These are phyloP conservation scores for Apolygus lucorum DNA, from an alignment of 1,140 invertebrate genomes.

Conservation along the genomic window DNA sequence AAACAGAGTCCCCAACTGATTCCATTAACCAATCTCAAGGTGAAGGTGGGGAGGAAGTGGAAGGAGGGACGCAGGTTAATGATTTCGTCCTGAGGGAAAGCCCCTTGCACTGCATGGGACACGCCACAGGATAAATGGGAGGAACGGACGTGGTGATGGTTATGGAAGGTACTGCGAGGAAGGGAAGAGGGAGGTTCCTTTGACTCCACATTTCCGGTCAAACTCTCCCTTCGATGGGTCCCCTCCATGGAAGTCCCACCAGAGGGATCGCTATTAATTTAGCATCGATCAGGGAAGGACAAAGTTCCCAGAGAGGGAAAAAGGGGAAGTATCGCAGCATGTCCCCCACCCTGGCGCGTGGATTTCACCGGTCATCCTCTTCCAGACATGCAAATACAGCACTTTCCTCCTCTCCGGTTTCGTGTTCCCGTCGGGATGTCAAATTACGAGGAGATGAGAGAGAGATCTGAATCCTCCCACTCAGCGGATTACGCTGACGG, in stretches of 20 bases:
- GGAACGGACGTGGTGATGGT: background rate
- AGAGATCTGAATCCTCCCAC: too few relatives aligned
- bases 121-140: background rate
- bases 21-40: conserved; percentile 9
- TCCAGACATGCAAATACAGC: too few relatives aligned
- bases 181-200: background rate
- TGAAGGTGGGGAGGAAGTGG: background rate
- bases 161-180: background rate
- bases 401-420: too few relatives aligned
- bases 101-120: background rate
- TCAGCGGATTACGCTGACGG: too few relatives aligned
- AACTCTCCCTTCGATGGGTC: background rate
- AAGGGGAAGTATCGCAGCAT: too few relatives aligned
- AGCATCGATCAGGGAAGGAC: background rate
- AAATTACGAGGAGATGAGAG: too few relatives aligned
- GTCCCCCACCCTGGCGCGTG: too few relatives aligned
- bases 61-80: background rate
- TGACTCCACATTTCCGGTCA: background rate
- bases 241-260: background rate
- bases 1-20: conserved; percentile 2
- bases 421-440: too few relatives aligned
- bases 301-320: too few relatives aligned
- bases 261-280: background rate
- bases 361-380: too few relatives aligned
- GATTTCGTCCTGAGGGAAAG: conserved; percentile 6